Conservation (phyloP, 2,113 vertebrate genomes). For the Sebastes fasciatus region DNA sequence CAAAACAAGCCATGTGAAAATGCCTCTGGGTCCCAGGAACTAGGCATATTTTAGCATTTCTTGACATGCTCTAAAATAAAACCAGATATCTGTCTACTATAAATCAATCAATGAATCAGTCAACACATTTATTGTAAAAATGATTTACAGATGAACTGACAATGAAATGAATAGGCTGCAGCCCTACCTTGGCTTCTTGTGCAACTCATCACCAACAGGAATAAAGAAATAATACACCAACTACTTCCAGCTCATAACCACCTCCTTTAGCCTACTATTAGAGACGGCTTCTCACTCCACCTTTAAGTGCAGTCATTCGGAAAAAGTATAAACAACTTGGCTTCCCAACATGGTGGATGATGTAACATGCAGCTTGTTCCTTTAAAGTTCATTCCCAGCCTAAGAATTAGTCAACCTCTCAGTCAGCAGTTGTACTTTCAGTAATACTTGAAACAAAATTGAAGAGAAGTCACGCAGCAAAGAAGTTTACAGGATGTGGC, state of each 20-base stretch:
- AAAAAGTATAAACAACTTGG: conserved; percentile 16
- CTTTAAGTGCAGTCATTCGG: conserved; percentile 19
- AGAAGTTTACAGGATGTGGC: conserved; percentile 14
- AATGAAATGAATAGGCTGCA: not conserved
- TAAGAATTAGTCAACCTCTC: conserved; percentile 11
- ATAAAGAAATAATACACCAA: conserved; percentile 1
- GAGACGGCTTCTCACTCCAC: not conserved
- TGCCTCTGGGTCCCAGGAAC: no score
- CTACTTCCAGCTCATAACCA: not conserved
- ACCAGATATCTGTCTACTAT: no score
- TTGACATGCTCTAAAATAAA: no score
- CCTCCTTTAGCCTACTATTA: not conserved
- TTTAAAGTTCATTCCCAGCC: conserved; percentile 10
- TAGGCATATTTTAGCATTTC: no score
- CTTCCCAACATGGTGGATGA: conserved; percentile 27
- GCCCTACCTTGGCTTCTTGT: not conserved
- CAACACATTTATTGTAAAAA: not conserved
- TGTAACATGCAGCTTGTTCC: not conserved
- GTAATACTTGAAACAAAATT: conserved; percentile 4
- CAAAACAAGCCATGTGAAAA: no score
- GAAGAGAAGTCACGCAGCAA: conserved; percentile 1
- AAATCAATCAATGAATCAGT: not conserved
- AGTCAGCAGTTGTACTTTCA: conserved; percentile 11
- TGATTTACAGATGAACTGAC: not conserved
- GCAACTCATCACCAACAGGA: not conserved